Percentiles rank a stretch among this genome's conserved stretches.
These are phyloP conservation scores for Podiceps cristatus DNA, from an alignment of 2,113 vertebrate species.

Conservation along the genomic window DNA sequence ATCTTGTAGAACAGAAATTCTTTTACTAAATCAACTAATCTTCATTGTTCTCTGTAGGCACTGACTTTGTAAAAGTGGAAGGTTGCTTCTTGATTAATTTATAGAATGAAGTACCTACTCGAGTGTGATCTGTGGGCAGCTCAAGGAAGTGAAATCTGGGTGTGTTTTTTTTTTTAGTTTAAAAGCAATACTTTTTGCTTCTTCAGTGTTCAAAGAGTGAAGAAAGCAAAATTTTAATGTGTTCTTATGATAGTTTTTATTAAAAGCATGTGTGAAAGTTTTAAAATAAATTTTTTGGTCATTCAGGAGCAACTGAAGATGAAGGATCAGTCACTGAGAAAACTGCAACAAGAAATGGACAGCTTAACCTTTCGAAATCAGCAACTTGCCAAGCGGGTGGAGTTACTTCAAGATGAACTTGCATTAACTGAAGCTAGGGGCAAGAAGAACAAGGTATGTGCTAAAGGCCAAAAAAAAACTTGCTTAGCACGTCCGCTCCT, in stretches of 20 bases:
- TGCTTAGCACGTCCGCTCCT: background rate
- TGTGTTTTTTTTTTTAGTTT: background rate
- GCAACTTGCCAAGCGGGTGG: slow-evolving; percentile 94
- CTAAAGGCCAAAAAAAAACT: background rate
- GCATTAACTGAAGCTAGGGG: slow-evolving; percentile 85
- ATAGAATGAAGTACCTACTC: background rate
- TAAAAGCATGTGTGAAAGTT: background rate
- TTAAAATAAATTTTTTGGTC: background rate
- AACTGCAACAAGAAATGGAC: slow-evolving; percentile 98
- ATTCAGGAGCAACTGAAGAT: slow-evolving; percentile 94
- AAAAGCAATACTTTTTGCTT: background rate
- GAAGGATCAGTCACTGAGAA: slow-evolving; percentile 93
- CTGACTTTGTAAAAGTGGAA: background rate
- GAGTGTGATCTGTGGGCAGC: background rate
- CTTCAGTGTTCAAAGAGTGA: background rate
- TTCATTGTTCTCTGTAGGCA: background rate
- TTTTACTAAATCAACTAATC: too few relatives aligned
- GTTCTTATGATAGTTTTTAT: background rate
- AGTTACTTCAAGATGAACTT: slow-evolving; percentile 95
- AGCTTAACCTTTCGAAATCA: slow-evolving; percentile 97
- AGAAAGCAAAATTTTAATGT: background rate
- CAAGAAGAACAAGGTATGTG: slow-evolving; percentile 90
- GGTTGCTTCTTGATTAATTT: background rate
- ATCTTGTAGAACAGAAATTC: background rate
- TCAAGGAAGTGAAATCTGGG: background rate